A percentile compares a stretch with the other conserved stretches of the same genome.
Evolutionary conservation across 2,113 vertebrate species (phyloP).

Genomic region (Cinclus mexicanus): DNA sequence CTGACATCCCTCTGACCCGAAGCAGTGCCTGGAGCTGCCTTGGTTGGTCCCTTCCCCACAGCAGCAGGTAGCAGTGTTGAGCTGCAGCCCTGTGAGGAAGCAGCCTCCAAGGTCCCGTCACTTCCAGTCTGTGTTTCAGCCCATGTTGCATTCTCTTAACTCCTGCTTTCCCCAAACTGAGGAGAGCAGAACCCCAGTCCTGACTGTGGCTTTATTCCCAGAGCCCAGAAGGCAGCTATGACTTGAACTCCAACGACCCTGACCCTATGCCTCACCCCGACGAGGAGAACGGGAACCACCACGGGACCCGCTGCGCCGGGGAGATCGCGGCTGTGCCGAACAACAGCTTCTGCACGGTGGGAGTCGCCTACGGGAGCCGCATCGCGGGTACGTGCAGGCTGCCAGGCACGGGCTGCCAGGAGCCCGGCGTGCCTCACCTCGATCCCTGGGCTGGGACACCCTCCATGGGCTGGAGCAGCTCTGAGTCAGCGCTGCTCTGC

Average conservation of each 20-base stretch:
- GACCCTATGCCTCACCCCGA: conserved; percentile 97
- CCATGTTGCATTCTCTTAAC: fast-evolving
- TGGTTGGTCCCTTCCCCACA: fast-evolving
- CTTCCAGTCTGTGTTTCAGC: not conserved
- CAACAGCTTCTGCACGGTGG: conserved; percentile 95
- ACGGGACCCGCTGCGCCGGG: conserved; percentile 93
- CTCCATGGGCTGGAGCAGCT: not conserved
- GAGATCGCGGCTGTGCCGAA: conserved; percentile 94
- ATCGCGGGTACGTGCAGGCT: conserved; percentile 81
- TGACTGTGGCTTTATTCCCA: conserved; percentile 27
- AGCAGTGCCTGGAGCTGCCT: not conserved
- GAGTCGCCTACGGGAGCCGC: conserved; percentile 90
- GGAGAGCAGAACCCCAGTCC: not conserved
- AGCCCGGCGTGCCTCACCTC: fast-evolving
- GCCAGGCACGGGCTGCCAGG: not conserved
- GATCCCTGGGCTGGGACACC: fast-evolving
- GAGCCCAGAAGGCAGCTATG: conserved; percentile 96
- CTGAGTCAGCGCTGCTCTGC: not conserved
- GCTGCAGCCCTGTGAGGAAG: not conserved
- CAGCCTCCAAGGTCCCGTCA: fast-evolving
- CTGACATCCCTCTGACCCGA: fast-evolving
- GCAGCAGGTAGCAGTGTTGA: not conserved
- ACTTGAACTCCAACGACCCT: conserved; percentile 94
- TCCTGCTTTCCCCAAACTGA: not conserved
- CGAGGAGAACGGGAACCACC: conserved; percentile 87